These are phyloP conservation scores for Eurosta solidaginis DNA, from an alignment of 1,140 invertebrate genomes.

Conservation along the genomic window DNA sequence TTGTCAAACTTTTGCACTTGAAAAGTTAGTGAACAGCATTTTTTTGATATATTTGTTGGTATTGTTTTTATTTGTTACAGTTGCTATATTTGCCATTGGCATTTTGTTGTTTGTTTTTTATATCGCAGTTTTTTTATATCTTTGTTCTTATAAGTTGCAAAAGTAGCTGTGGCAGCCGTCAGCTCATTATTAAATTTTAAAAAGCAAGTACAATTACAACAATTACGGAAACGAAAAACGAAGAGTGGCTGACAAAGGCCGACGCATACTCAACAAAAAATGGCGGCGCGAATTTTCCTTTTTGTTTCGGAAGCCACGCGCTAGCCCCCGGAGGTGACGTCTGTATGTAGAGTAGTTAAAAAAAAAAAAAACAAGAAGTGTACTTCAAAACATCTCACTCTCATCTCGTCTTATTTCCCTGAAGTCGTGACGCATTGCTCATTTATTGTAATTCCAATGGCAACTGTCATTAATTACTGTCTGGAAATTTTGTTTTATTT, in stretches of 20 bases:
- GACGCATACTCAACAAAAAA: constrained; percentile 48
- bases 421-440: constrained; percentile 23
- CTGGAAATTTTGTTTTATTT: constrained; percentile 36
- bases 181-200: constrained; percentile 48
- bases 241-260: constrained; percentile 18
- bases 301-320: constrained; percentile 34
- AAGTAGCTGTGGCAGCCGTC: constrained; percentile 3
- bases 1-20: constrained; percentile 58
- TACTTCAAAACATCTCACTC: background rate
- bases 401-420: background rate
- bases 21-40: constrained; percentile 33
- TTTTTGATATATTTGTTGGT: constrained; percentile 7
- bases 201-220: constrained; percentile 46
- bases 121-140: background rate
- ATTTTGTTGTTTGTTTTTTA: background rate
- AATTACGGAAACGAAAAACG: constrained; percentile 50
- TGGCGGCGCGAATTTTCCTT: constrained; percentile 57
- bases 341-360: background rate
- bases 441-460: constrained; percentile 54
- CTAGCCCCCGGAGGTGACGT: background rate
- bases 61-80: background rate
- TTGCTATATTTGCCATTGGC: background rate
- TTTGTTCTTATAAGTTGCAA: background rate
- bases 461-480: constrained; percentile 60
- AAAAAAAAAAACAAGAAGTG: constrained; percentile 6